Conservation (phyloP, 2,797 vertebrate species). For the Sorex maritimensis region DNA sequence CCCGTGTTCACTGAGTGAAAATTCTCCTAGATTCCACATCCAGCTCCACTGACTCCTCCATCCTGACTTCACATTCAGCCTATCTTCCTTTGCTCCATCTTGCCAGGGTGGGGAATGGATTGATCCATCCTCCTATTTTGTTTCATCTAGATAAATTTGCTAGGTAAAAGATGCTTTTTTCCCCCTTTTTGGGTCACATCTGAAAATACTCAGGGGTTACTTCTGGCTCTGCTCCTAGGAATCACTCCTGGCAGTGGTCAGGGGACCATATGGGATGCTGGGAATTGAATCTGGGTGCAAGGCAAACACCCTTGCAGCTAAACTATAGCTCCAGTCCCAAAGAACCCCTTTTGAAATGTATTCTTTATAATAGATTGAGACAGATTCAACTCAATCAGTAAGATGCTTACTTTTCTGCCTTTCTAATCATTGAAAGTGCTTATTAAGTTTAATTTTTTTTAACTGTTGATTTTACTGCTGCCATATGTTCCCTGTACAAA, state of each 20-base stretch:
- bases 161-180: background rate
- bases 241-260: no score
- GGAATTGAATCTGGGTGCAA: no score
- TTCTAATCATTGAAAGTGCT: background rate
- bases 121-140: background rate
- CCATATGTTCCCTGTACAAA: background rate
- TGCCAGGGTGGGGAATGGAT: background rate
- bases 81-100: background rate
- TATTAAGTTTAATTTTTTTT: background rate
- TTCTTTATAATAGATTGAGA: background rate
- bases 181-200: no score
- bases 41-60: no score
- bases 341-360: background rate
- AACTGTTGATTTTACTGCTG: slow-evolving; percentile 33
- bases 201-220: no score
- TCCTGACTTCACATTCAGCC: no score
- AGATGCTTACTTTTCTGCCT: slow-evolving; percentile 30
- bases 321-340: no score
- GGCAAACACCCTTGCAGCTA: no score
- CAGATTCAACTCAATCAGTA: background rate
- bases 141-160: background rate
- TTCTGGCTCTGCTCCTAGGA: no score
- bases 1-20: background rate
- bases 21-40: background rate
- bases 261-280: no score